phyloP scores from a whole-genome alignment of 2,113 vertebrate genomes.

The Limnothrissa miodon region DNA sequence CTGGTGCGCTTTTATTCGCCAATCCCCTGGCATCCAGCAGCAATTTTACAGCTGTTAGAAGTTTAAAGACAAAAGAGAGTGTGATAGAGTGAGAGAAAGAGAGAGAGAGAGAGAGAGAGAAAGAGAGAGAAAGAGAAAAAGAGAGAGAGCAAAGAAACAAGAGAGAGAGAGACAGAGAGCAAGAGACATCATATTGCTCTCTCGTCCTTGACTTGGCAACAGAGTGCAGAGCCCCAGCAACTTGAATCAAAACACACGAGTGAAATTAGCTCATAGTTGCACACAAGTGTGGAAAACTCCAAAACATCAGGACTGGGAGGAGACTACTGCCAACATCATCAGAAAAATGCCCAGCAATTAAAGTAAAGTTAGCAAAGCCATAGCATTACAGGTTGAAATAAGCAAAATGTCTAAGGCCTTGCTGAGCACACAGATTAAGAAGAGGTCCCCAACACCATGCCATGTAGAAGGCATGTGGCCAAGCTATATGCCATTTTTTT shows the following conservation, averaged over 20 bases:
- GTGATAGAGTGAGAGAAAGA: neutral
- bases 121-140: neutral
- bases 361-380: neutral
- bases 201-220: slow-evolving; percentile 34
- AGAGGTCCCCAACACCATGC: neutral
- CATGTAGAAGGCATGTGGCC: neutral
- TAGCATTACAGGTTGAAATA: neutral
- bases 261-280: slow-evolving; percentile 39
- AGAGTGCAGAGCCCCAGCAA: slow-evolving; percentile 25
- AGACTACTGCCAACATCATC: slow-evolving; percentile 23
- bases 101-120: slow-evolving; percentile 5
- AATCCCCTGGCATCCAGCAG: slow-evolving; percentile 56
- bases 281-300: slow-evolving; percentile 41
- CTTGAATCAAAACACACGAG: slow-evolving; percentile 42
- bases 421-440: neutral
- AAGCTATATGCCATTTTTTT: neutral
- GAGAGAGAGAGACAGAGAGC: neutral
- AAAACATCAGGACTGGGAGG: slow-evolving; percentile 23
- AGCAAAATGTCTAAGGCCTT: neutral
- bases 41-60: slow-evolving; percentile 62
- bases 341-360: neutral
- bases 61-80: slow-evolving; percentile 52
- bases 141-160: neutral
- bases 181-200: slow-evolving; percentile 6
- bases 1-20: slow-evolving; percentile 55